Conservation (phyloP, 2,888 invertebrate species). For the Microctonus aethiopoides region DNA sequence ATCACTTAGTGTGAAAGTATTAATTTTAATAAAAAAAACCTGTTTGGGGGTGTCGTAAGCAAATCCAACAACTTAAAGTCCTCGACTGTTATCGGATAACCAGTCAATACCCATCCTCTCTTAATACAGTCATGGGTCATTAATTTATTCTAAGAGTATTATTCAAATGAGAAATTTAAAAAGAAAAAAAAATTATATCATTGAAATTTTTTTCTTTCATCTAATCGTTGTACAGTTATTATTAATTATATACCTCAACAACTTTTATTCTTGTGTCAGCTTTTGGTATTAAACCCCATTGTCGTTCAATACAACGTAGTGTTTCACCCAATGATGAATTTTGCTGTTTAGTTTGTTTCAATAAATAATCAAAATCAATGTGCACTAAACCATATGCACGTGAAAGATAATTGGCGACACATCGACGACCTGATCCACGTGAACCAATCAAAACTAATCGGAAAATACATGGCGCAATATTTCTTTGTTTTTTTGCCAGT, state of each 20-base stretch:
- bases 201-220: too few species aligned
- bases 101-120: slow-evolving; percentile 74
- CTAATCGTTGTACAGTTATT: slow-evolving; percentile 16
- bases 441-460: slow-evolving; percentile 73
- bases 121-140: slow-evolving; percentile 71
- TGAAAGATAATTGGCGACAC: slow-evolving; percentile 69
- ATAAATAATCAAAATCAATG: slow-evolving; percentile 71
- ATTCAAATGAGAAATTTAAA: slow-evolving; percentile 33
- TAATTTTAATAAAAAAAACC: slow-evolving; percentile 63
- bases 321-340: slow-evolving; percentile 50
- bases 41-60: slow-evolving; percentile 74
- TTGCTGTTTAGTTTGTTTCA: slow-evolving; percentile 68
- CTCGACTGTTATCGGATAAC: slow-evolving; percentile 70
- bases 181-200: slow-evolving; percentile 7
- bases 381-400: slow-evolving; percentile 71
- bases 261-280: slow-evolving; percentile 49
- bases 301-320: slow-evolving; percentile 45
- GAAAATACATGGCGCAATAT: slow-evolving; percentile 69
- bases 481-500: slow-evolving; percentile 59
- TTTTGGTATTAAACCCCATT: slow-evolving; percentile 41
- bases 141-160: slow-evolving; percentile 65
- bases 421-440: slow-evolving; percentile 71
- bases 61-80: slow-evolving; percentile 74
- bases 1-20: slow-evolving; percentile 37
- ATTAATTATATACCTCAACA: slow-evolving; percentile 48